phyloP scores from a whole-genome alignment of 2,113 vertebrate genomes.

The Felis catus region F.catus_Fca126_mat1.0 CM031415.1:64882001-64882500 shows the following conservation, averaged over 20 bases:
- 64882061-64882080: background rate
- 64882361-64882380: background rate
- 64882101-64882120: background rate
- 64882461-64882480: background rate
- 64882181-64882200: background rate
- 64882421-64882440: background rate
- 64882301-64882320: background rate
- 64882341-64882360: background rate
- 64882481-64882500: background rate
- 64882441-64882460: background rate
- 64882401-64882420: background rate
- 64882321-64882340: background rate
- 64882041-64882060: too few species aligned
- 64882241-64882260: background rate
- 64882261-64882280: background rate
- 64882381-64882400: background rate
- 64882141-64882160: background rate
- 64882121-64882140: background rate
- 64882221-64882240: background rate
- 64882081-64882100: background rate
- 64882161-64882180: background rate
- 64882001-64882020: too few species aligned
- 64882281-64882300: background rate
- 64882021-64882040: too few species aligned
- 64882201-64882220: background rate